Evolutionary conservation across 1,140 invertebrate species (phyloP).

Genomic region (Heliconius himera): DNA sequence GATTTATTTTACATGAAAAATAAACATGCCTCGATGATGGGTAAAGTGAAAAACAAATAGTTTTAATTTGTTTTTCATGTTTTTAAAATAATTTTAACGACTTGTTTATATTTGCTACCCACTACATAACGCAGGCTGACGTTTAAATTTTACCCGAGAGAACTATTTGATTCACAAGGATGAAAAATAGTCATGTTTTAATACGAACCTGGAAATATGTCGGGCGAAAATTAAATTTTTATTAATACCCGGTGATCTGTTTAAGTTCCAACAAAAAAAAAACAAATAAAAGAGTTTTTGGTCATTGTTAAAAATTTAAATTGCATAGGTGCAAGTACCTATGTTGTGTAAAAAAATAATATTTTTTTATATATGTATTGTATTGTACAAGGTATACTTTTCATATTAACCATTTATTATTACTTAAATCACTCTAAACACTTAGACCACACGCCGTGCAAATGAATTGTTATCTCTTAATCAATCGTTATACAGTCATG

Average conservation of each 20-base stretch:
- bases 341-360: too few species aligned
- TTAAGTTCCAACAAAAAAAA: constrained; percentile 40
- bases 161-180: constrained; percentile 44
- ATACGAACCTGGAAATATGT: constrained; percentile 41
- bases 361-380: too few species aligned
- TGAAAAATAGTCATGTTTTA: constrained; percentile 40
- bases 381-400: too few species aligned
- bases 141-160: constrained; percentile 28
- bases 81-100: constrained; percentile 33
- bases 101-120: constrained; percentile 29
- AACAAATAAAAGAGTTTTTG: constrained; percentile 13
- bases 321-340: neutral
- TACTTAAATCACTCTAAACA: neutral
- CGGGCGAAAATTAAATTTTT: constrained; percentile 48
- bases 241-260: constrained; percentile 48
- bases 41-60: constrained; percentile 26
- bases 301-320: neutral
- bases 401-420: neutral
- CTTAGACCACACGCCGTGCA: neutral
- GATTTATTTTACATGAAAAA: constrained; percentile 29
- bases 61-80: constrained; percentile 33
- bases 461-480: neutral
- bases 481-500: neutral
- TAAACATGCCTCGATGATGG: constrained; percentile 14
- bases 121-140: constrained; percentile 20